A percentile compares a stretch with the other conserved stretches of the same genome.
Conservation (phyloP, 2,888 invertebrate species). For the Oxyscelio sp. region DNA sequence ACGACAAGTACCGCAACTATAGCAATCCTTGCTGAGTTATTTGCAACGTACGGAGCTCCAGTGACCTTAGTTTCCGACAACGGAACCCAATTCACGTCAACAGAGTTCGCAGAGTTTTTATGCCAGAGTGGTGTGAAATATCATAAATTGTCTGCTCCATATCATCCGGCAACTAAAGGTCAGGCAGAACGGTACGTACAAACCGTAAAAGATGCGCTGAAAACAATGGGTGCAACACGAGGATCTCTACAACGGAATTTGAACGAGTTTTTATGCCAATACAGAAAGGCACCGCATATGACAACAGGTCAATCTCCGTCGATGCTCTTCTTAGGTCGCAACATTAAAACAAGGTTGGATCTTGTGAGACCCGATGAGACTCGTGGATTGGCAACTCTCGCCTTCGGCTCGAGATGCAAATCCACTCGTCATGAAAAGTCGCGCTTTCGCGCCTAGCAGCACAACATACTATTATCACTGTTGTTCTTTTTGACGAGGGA, state of each 20-base stretch:
- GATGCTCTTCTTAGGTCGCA: conserved; percentile 72
- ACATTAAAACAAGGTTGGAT: conserved; percentile 70
- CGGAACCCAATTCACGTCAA: conserved; percentile 60
- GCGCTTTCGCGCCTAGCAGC: conserved; percentile 37
- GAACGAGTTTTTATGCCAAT: conserved; percentile 41
- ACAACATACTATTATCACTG: no score
- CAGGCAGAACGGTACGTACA: conserved; percentile 54
- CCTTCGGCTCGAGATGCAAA: neutral
- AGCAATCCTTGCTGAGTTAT: conserved; percentile 40
- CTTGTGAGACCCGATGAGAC: conserved; percentile 37
- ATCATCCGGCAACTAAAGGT: conserved; percentile 53
- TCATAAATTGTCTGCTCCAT: conserved; percentile 52
- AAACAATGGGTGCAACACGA: conserved; percentile 17
- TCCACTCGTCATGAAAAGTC: conserved; percentile 15
- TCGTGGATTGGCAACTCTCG: neutral
- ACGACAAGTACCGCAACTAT: conserved; percentile 26
- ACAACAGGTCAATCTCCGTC: conserved; percentile 74
- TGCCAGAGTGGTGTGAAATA: conserved; percentile 21
- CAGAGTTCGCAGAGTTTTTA: conserved; percentile 54
- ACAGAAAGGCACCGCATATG: conserved; percentile 54
- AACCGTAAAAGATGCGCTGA: conserved; percentile 35
- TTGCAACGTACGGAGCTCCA: conserved; percentile 57
- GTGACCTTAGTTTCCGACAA: conserved; percentile 64
- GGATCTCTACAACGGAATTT: conserved; percentile 10
- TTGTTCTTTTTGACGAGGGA: neutral